A percentile compares a stretch with the other conserved stretches of the same genome.
Evolutionary conservation across 1,140 invertebrate species (phyloP).

Genomic region (Drepana arcuata): DNA sequence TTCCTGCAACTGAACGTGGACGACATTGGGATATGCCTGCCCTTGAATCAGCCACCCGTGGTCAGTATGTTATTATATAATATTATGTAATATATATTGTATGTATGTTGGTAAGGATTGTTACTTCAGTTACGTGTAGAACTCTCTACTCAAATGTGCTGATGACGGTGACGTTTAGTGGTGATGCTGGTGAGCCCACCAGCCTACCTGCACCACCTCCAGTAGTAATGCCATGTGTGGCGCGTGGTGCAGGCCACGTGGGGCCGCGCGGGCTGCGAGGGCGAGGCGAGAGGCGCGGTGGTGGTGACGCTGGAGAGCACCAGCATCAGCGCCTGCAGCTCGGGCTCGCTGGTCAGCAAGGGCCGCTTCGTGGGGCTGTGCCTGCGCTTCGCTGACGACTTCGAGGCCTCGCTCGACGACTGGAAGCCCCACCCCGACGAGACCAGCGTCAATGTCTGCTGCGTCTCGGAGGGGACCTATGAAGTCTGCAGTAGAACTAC

Average conservation of each 20-base stretch:
- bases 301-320: slow-evolving; percentile 96
- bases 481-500: slow-evolving; percentile 95
- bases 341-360: slow-evolving; percentile 84
- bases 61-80: too few relatives aligned
- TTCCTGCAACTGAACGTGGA: slow-evolving; percentile 96
- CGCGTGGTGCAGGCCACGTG: slow-evolving; percentile 70
- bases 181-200: too few relatives aligned
- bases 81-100: too few relatives aligned
- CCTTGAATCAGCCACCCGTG: slow-evolving; percentile 84
- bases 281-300: slow-evolving; percentile 89
- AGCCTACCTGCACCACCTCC: too few relatives aligned
- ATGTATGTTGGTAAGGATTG: too few relatives aligned
- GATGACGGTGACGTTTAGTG: too few relatives aligned
- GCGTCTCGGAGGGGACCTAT: slow-evolving; percentile 98
- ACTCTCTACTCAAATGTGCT: too few relatives aligned
- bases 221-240: too few relatives aligned
- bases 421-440: slow-evolving; percentile 95
- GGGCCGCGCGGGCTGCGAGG: slow-evolving; percentile 78
- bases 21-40: slow-evolving; percentile 97
- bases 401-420: slow-evolving; percentile 95
- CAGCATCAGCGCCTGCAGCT: slow-evolving; percentile 91
- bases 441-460: slow-evolving; percentile 90
- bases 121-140: too few relatives aligned
- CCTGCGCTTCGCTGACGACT: slow-evolving; percentile 95
- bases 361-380: slow-evolving; percentile 89